Evolutionary conservation across 2,113 vertebrate genomes (phyloP).

Genomic region (Vireo altiloquus): DNA sequence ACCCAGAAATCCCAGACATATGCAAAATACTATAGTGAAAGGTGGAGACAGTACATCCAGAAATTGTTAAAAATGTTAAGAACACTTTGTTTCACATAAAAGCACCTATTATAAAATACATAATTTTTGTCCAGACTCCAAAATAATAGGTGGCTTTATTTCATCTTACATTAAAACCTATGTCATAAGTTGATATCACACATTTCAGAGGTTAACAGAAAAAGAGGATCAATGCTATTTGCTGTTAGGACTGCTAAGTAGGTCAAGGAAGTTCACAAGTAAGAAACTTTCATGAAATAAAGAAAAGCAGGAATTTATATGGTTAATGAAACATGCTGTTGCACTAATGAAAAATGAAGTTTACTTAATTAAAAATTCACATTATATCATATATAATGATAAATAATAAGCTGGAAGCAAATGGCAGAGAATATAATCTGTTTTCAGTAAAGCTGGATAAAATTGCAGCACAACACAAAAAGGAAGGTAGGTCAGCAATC

Average conservation of each 20-base stretch:
- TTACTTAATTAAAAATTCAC: not conserved
- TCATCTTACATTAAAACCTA: not conserved
- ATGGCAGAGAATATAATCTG: not conserved
- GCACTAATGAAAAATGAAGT: not conserved
- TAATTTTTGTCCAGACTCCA: not conserved
- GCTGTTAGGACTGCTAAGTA: not conserved
- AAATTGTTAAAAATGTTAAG: not conserved
- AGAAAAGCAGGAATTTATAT: not conserved
- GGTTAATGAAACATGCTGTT: not conserved
- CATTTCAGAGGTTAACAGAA: not conserved
- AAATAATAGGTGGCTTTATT: not conserved
- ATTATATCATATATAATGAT: not conserved
- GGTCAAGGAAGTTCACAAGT: not conserved
- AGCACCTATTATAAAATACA: not conserved
- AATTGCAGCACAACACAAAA: not conserved
- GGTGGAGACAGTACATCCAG: not conserved
- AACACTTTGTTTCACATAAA: not conserved
- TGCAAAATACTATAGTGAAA: conserved; percentile 11
- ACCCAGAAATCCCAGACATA: not conserved
- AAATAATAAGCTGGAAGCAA: not conserved
- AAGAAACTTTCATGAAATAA: not conserved
- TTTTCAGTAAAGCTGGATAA: not conserved
- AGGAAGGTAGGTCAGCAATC: not conserved
- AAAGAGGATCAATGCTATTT: not conserved
- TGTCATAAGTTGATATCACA: not conserved